Evolutionary conservation across 2,888 invertebrate species (phyloP).

Genomic region (Marasmarcha lunaedactyla): DNA sequence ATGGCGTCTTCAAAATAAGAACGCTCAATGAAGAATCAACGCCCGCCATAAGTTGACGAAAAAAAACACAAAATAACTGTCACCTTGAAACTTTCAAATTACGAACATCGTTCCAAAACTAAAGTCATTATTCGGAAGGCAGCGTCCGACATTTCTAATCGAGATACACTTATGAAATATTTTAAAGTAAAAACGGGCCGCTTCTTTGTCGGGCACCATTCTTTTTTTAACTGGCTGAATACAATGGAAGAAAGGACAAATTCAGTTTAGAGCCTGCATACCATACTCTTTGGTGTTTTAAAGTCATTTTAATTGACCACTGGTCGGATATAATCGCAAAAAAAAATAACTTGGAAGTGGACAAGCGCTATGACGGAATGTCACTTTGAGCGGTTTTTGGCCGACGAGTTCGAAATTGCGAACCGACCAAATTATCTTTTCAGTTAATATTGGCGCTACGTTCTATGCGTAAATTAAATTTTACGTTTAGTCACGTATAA

Average conservation of each 20-base stretch:
- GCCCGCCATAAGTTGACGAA: conserved; percentile 16
- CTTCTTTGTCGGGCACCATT: conserved; percentile 51
- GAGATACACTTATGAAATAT: conserved; percentile 54
- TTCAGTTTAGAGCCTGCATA: conserved; percentile 44
- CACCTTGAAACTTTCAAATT: conserved; percentile 20
- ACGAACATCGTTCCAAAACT: conserved; percentile 24
- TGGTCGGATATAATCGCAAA: conserved; percentile 34
- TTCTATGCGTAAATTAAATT: no score
- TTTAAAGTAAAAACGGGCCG: conserved; percentile 36
- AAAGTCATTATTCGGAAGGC: conserved; percentile 44
- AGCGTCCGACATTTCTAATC: conserved; percentile 46
- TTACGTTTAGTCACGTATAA: no score
- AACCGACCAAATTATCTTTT: conserved; percentile 17
- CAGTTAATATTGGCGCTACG: conserved; percentile 8
- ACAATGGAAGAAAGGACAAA: conserved; percentile 55
- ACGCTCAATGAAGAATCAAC: no score
- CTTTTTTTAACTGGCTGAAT: conserved; percentile 40
- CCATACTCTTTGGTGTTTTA: conserved; percentile 49
- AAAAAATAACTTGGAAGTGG: conserved; percentile 25
- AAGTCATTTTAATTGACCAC: conserved; percentile 63
- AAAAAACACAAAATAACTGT: conserved; percentile 21
- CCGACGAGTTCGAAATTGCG: conserved; percentile 12
- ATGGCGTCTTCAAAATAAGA: no score
- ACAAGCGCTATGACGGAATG: conserved; percentile 56
- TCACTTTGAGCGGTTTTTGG: conserved; percentile 33